Evolutionary conservation across 2,113 vertebrate genomes (phyloP).

Genomic region (Cyphomyrus plagiostoma): DNA sequence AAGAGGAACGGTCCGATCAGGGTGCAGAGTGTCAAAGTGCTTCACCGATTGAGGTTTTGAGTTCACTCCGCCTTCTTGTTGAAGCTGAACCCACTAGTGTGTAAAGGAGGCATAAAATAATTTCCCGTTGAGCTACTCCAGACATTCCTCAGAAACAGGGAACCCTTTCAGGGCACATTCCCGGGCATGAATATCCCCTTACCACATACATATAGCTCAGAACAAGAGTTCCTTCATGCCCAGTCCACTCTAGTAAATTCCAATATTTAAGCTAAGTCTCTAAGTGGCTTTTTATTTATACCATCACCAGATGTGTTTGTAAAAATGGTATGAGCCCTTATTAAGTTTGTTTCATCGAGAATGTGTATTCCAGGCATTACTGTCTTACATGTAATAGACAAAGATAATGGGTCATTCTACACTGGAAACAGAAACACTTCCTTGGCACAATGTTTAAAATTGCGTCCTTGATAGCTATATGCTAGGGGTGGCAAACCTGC

Average conservation of each 20-base stretch:
- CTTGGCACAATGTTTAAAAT: not conserved
- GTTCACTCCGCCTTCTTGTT: not conserved
- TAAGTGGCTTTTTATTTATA: not conserved
- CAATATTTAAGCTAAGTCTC: not conserved
- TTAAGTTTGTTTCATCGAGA: not conserved
- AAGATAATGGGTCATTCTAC: not conserved
- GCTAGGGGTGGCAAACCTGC: too few relatives aligned
- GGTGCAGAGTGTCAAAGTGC: not conserved
- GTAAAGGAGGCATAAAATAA: slow-evolving; percentile 2
- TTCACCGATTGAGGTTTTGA: not conserved
- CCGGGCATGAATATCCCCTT: slow-evolving; percentile 40
- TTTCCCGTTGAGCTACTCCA: slow-evolving; percentile 30
- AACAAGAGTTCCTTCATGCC: slow-evolving; percentile 60
- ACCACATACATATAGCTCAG: slow-evolving; percentile 67
- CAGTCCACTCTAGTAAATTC: slow-evolving; percentile 43
- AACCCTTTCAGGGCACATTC: slow-evolving; percentile 65
- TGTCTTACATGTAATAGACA: not conserved
- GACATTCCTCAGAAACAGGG: slow-evolving; percentile 70
- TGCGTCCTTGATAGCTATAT: not conserved
- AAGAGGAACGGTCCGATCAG: slow-evolving; percentile 14
- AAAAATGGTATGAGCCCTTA: not conserved
- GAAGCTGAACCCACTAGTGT: not conserved
- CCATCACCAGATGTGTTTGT: not conserved
- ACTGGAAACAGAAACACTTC: not conserved
- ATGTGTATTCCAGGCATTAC: not conserved